Percentiles rank a stretch among this genome's conserved stretches.
phyloP scores from a whole-genome alignment of 1,140 invertebrate genomes.

The Spodoptera litura region DNA sequence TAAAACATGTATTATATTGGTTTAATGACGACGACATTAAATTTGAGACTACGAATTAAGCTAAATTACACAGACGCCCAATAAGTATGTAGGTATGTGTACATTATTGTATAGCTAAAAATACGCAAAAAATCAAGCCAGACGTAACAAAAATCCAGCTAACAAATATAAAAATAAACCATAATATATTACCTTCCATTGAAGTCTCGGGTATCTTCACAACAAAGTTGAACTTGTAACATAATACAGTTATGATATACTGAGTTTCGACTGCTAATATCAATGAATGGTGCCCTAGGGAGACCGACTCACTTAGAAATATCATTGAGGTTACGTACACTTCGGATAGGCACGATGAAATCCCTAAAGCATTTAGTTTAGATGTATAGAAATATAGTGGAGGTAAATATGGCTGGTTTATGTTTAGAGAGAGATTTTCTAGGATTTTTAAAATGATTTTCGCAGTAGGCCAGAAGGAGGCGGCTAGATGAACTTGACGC shows the following conservation, averaged over 20 bases:
- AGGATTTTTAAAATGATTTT: background rate
- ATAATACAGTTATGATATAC: constrained; percentile 48
- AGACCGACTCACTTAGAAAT: constrained; percentile 42
- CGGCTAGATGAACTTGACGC: no score
- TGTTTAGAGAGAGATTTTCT: background rate
- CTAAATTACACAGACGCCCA: no score
- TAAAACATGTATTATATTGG: no score
- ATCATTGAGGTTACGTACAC: constrained; percentile 48
- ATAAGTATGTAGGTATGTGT: no score
- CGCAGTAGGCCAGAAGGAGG: no score
- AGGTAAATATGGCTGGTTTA: constrained; percentile 20
- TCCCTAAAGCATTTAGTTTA: constrained; percentile 47
- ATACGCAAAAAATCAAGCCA: background rate
- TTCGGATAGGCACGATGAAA: constrained; percentile 32
- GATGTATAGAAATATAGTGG: constrained; percentile 25
- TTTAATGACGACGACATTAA: no score
- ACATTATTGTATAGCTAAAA: no score
- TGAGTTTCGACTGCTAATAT: constrained; percentile 58
- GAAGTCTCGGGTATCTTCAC: constrained; percentile 29
- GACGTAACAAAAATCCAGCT: background rate
- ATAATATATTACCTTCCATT: constrained; percentile 8
- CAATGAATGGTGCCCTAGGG: constrained; percentile 51
- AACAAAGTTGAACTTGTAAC: constrained; percentile 41
- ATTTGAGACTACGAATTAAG: no score
- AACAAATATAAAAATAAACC: constrained; percentile 5